A percentile compares a stretch with the other conserved stretches of the same genome.
These are phyloP conservation scores for Nebria brevicollis DNA, from an alignment of 2,888 invertebrate species.

Conservation along the genomic window DNA sequence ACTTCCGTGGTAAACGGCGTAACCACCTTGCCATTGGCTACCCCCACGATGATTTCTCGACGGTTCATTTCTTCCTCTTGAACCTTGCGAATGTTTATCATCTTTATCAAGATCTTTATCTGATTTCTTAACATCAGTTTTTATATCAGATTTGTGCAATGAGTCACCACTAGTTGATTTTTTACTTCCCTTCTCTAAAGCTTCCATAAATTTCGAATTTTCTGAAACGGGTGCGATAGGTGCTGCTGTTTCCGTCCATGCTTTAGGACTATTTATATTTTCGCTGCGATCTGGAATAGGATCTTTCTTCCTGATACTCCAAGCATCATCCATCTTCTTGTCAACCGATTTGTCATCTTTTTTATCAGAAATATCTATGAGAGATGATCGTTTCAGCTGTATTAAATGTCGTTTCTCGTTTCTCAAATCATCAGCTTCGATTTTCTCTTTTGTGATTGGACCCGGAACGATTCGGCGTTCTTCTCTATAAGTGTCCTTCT, in stretches of 20 bases:
- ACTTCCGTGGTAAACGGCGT: constrained; percentile 51
- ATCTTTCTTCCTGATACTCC: constrained; percentile 50
- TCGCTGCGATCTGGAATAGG: constrained; percentile 47
- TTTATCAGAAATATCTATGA: constrained; percentile 53
- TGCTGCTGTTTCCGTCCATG: constrained; percentile 63
- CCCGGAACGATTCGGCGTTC: constrained; percentile 67
- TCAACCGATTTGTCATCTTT: constrained; percentile 51
- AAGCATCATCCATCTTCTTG: constrained; percentile 51
- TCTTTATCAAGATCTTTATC: constrained; percentile 60
- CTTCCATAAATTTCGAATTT: constrained; percentile 63
- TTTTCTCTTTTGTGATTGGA: constrained; percentile 70
- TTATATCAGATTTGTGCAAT: constrained; percentile 55
- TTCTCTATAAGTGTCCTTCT: constrained; percentile 55
- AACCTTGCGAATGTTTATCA: constrained; percentile 49
- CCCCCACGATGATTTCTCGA: constrained; percentile 59
- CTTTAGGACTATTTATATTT: constrained; percentile 55
- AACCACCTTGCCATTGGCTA: constrained; percentile 53
- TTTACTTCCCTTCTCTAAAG: constrained; percentile 61
- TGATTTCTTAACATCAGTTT: constrained; percentile 59
- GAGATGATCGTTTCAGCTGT: constrained; percentile 63
- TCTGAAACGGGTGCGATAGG: constrained; percentile 58
- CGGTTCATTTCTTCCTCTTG: constrained; percentile 61
- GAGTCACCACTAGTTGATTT: constrained; percentile 51
- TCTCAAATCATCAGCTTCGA: constrained; percentile 68
- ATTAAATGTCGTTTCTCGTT: constrained; percentile 65